Conservation (phyloP, 1,140 invertebrate genomes). For the Luehdorfia chinensis region DNA sequence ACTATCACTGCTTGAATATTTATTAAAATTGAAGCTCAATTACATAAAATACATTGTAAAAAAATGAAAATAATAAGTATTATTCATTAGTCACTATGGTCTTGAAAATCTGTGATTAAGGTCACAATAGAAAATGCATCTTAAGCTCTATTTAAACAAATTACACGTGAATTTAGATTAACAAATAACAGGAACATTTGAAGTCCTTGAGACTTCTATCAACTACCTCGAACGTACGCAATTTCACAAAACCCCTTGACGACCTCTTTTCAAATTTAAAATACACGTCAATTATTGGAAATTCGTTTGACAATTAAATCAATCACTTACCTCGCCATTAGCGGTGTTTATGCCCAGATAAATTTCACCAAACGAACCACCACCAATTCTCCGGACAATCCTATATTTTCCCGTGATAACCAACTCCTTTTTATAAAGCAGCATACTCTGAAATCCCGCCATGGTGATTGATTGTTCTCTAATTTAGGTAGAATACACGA, state of each 20-base stretch:
- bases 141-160: too few species aligned
- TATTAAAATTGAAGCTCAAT: too few species aligned
- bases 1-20: too few species aligned
- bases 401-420: conserved; percentile 93
- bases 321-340: conserved; percentile 90
- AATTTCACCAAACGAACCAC: conserved; percentile 99
- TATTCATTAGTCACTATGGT: too few species aligned
- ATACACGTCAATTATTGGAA: conserved; percentile 5
- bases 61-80: too few species aligned
- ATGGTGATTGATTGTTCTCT: conserved; percentile 14
- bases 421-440: conserved; percentile 25
- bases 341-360: conserved; percentile 97
- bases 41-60: too few species aligned
- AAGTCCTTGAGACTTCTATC: conserved; percentile 7
- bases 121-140: too few species aligned
- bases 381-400: conserved; percentile 96
- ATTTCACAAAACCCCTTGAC: conserved; percentile 13
- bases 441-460: conserved; percentile 11
- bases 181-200: neutral
- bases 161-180: neutral
- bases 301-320: neutral
- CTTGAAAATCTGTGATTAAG: too few species aligned
- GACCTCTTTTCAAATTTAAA: conserved; percentile 15
- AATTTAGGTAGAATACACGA: conserved; percentile 25
- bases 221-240: neutral